Evolutionary conservation across 2,888 invertebrate species (phyloP), one percentile per base, ranked within the genome.

Genomic region (Lasioglossum zephyrum): DNA sequence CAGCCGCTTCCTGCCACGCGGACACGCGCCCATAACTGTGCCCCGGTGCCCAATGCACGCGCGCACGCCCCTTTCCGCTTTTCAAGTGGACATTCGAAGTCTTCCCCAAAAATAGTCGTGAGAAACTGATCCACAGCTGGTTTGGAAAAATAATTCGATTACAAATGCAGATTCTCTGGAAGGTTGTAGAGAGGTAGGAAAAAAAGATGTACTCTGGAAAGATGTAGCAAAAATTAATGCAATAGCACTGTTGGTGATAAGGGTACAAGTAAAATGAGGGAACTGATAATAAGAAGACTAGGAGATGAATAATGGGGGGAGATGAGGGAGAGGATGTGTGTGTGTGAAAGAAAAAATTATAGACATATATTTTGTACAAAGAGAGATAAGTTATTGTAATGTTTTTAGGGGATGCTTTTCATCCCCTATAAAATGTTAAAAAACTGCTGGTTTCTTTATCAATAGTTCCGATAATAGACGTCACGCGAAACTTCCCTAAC

Each of bases 11-110:
- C 92, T 91, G 92, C 4, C 88, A 88, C 85, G 84, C 84, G 79
- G 81, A 87, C 88, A 90, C 89, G 87, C 88, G 85, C 75, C 82
- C 79, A 95, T 95, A 72, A 81, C 79, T 89, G 91, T 93, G 89
- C 90, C 4, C 57, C n/a, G n/a, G 89, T 93, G 93, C 89, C 39
- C 11, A 31, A 31, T 83, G 88, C 93, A 92, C 92, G 93, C 93
- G 92, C 78, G 72, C 31, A 36, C 16, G 60, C 57, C 57, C 78
- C 79, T 80, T 63, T 63, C 39, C 18, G 75, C 26, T 36, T 36
- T 57, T 72, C 66, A 36, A 44, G 66, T 73, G 31, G 77, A 73
- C 85, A 89, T 87, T 89, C 91, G 83, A 53, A 53, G 88, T 89
- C 87, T 69, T 69, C 87, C 87, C 85, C 81, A 76, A 73, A 85